Evolutionary conservation across 2,888 invertebrate genomes (phyloP), one percentile per base, ranked within the genome.

Genomic region (Ligdia adustata): DNA sequence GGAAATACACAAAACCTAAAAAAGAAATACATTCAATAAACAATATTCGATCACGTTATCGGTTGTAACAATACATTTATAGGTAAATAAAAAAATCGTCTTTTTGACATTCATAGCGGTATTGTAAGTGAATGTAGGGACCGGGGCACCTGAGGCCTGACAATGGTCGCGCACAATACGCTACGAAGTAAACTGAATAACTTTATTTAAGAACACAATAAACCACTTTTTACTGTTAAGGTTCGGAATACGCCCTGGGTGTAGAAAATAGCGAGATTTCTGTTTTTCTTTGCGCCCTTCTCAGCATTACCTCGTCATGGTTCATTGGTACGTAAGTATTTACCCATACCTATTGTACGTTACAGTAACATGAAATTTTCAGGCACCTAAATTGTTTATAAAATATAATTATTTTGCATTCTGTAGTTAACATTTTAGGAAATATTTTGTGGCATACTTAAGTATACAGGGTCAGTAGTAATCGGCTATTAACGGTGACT

Each of bases 131-230:
- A 79, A 75, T 71, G 72, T 73, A 72, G 72, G 74, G 77, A 74
- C 67, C 61, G 68, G 62, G 46, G 68, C 85, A 86, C 85, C 85
- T 85, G 85, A 60, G 78, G 69, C 73, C 73, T 64, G 49, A 64
- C 85, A 86, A 86, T 81, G 69, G 82, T 64, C 71, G 70, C 64
- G 57, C 70, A 85, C 85, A 87, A 86, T 84, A 75, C 77, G 71
- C 32, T 18, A 33, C 67, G 75, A 76, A 80, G 78, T 76, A 82
- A 81, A 82, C 80, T 80, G 85, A 87, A 88, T 86, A 85, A 85
- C 84, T 87, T 87, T 87, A 86, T 88, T 86, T 85, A 81, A 79
- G 84, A 85, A 86, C 83, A 87, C 85, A 88, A 86, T 87, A 86
- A 86, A 86, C 82, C 84, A 87, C 86, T 86, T 86, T 82, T 85